Conservation (phyloP, 2,888 invertebrate species). For the Chrysina gloriosa region DNA sequence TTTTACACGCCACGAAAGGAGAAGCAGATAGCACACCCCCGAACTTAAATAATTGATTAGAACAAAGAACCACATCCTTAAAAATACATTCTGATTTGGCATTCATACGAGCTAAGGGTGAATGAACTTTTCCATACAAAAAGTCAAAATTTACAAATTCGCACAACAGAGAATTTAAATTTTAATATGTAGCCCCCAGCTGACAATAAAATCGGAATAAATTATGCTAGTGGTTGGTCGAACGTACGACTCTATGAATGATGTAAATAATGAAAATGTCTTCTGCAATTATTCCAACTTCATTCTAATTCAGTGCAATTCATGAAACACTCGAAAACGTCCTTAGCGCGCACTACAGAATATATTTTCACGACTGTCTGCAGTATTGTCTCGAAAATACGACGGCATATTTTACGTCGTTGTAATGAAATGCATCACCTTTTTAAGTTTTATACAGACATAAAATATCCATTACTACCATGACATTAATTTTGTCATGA, state of each 20-base stretch:
- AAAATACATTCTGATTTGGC: too few species aligned
- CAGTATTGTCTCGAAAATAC: background rate
- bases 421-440: background rate
- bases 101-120: too few species aligned
- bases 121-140: background rate
- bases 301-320: conserved; percentile 29
- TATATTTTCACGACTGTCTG: background rate
- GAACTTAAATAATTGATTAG: too few species aligned
- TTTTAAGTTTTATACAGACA: background rate
- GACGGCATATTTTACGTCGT: background rate
- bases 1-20: too few species aligned
- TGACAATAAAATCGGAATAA: conserved; percentile 21
- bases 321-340: conserved; percentile 22
- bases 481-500: too few species aligned
- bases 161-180: background rate
- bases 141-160: background rate
- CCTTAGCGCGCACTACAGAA: conserved; percentile 11
- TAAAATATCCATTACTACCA: too few species aligned
- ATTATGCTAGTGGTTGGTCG: background rate
- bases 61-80: too few species aligned
- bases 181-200: background rate
- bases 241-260: background rate
- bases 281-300: conserved; percentile 17
- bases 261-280: conserved; percentile 20
- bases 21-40: too few species aligned